These are phyloP conservation scores for Silurus lanzhouensis DNA, from an alignment of 2,797 vertebrate genomes.

Conservation along the genomic window DNA sequence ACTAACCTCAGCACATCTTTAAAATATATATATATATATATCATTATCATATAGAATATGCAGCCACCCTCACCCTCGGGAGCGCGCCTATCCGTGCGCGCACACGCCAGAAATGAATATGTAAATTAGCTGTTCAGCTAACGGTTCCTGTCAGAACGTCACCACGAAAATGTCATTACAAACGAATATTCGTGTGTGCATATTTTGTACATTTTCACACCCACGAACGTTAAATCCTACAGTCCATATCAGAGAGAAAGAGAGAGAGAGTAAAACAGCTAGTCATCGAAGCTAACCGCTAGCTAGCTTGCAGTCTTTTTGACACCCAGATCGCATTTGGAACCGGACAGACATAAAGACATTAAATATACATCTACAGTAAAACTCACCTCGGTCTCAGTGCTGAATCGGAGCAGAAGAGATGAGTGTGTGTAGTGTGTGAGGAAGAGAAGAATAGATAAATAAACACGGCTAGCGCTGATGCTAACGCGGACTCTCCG, in stretches of 20 bases:
- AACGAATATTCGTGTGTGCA: not conserved
- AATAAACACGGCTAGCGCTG: conserved; percentile 29
- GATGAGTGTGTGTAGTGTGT: conserved; percentile 14
- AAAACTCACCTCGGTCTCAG: conserved; percentile 43
- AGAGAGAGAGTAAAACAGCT: not conserved
- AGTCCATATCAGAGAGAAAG: no score
- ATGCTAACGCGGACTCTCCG: conserved; percentile 27
- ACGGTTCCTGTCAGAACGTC: conserved; percentile 7
- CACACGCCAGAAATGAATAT: not conserved
- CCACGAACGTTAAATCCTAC: not conserved
- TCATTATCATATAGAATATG: not conserved
- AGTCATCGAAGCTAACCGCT: not conserved
- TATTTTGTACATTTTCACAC: not conserved
- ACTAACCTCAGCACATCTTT: not conserved
- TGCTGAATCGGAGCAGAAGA: not conserved
- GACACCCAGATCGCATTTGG: not conserved
- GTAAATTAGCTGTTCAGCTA: conserved; percentile 21
- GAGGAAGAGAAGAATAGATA: not conserved
- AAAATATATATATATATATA: not conserved
- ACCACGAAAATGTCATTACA: not conserved
- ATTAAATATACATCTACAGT: not conserved
- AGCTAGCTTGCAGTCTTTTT: conserved; percentile 14
- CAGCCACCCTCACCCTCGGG: not conserved
- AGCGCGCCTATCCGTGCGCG: not conserved
- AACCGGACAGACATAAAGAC: not conserved